Conservation (phyloP, 2,113 vertebrate genomes). For the Chascanopsetta lugubris region DNA sequence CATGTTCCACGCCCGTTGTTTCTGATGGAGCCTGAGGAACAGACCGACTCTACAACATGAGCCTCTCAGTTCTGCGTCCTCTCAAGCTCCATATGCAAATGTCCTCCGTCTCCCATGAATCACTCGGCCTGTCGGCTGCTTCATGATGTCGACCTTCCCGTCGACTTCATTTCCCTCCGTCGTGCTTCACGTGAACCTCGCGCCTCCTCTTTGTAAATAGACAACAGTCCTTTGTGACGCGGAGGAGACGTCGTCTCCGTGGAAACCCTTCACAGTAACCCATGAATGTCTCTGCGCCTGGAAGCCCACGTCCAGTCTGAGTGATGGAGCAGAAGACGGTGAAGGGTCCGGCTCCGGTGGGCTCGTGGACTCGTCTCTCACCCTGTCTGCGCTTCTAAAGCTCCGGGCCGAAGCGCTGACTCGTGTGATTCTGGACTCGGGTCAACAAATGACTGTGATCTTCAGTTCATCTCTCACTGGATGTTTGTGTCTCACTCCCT, state of each 20-base stretch:
- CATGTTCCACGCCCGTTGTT: constrained; percentile 3
- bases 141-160: constrained; percentile 34
- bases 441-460: too few relatives aligned
- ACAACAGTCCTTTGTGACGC: constrained; percentile 18
- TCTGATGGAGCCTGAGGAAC: constrained; percentile 13
- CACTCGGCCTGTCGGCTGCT: constrained; percentile 17
- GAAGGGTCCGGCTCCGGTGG: too few relatives aligned
- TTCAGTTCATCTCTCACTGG: too few relatives aligned
- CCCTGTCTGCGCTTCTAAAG: too few relatives aligned
- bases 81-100: constrained; percentile 21
- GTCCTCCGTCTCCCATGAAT: constrained; percentile 21
- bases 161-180: constrained; percentile 28
- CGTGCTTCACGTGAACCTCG: constrained; percentile 8
- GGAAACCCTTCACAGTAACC: constrained; percentile 7
- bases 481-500: too few relatives aligned
- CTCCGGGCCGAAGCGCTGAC: too few relatives aligned
- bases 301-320: too few relatives aligned
- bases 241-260: not conserved
- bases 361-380: too few relatives aligned
- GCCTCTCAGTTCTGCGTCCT: not conserved
- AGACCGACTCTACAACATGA: not conserved
- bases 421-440: too few relatives aligned
- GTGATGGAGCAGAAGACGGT: too few relatives aligned
- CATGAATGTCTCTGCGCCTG: too few relatives aligned
- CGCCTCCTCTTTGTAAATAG: constrained; percentile 6